These are phyloP conservation scores for Gonatopus flavifemur DNA, from an alignment of 1,140 invertebrate genomes.

Conservation along the genomic window DNA sequence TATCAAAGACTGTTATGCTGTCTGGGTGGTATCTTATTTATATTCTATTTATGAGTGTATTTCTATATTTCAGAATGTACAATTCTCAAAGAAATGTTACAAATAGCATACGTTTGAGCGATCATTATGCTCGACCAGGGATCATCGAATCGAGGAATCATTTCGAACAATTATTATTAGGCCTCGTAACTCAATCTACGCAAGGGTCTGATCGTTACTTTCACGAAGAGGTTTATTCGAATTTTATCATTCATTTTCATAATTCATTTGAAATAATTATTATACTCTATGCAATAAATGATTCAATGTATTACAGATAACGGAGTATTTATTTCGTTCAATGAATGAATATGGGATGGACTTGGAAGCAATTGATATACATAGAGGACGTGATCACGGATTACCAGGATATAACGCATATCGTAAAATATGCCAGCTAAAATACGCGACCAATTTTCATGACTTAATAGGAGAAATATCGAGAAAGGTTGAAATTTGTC, in stretches of 20 bases:
- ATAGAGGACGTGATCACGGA: slow-evolving; percentile 71
- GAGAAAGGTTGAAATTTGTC: slow-evolving; percentile 63
- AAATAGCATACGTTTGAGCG: slow-evolving; percentile 60
- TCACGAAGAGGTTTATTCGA: slow-evolving; percentile 55
- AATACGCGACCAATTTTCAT: slow-evolving; percentile 56
- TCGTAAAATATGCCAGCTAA: slow-evolving; percentile 65
- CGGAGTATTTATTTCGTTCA: slow-evolving; percentile 64
- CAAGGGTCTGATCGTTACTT: slow-evolving; percentile 62
- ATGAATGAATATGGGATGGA: slow-evolving; percentile 63
- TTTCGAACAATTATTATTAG: slow-evolving; percentile 59
- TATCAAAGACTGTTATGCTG: too few relatives aligned
- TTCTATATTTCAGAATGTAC: slow-evolving; percentile 4
- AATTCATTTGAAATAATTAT: neutral
- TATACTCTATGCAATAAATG: neutral
- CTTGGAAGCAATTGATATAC: slow-evolving; percentile 71
- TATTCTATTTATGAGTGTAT: neutral
- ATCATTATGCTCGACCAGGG: slow-evolving; percentile 58
- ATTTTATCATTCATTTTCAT: neutral
- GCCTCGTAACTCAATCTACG: slow-evolving; percentile 59
- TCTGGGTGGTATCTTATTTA: too few relatives aligned
- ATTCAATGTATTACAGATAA: slow-evolving; percentile 53
- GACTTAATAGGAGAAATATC: slow-evolving; percentile 62
- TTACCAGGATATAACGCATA: slow-evolving; percentile 70
- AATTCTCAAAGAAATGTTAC: slow-evolving; percentile 38
- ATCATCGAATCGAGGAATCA: slow-evolving; percentile 55